Percentiles rank a stretch among this genome's conserved stretches.
Conservation (phyloP, 1,140 invertebrate species). For the Conopomorpha cramerella region DNA sequence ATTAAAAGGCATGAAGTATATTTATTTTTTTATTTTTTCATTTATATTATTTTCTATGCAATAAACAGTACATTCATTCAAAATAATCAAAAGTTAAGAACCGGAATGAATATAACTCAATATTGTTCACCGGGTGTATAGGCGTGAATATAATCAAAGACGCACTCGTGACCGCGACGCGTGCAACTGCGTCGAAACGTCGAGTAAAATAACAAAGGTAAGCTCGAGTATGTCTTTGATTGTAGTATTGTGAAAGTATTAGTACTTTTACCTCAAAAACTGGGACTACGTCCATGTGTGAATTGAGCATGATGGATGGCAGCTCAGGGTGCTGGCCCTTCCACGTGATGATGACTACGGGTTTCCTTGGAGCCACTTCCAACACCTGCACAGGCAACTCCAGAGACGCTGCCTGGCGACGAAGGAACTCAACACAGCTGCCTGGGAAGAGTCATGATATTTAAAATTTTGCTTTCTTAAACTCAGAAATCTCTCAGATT, state of each 20-base stretch:
- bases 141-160: no score
- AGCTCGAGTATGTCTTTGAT: neutral
- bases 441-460: conserved; percentile 7
- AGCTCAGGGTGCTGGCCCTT: conserved; percentile 69
- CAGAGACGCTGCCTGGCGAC: conserved; percentile 68
- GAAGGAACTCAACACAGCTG: conserved; percentile 66
- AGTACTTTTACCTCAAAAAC: conserved; percentile 69
- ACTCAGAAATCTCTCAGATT: no score
- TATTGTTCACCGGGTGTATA: no score
- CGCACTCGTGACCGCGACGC: no score
- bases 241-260: neutral
- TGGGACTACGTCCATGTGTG: conserved; percentile 95
- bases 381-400: conserved; percentile 64
- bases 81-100: no score
- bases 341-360: conserved; percentile 83
- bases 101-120: no score
- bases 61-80: no score
- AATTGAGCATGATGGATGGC: conserved; percentile 81
- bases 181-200: no score
- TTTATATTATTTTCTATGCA: no score
- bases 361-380: conserved; percentile 65
- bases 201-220: no score
- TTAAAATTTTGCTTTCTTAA: neutral
- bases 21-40: no score
- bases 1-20: no score